A percentile compares a stretch with the other conserved stretches of the same genome.
Evolutionary conservation across 2,888 invertebrate species (phyloP).

Genomic region (Drosophila picticornis): DNA sequence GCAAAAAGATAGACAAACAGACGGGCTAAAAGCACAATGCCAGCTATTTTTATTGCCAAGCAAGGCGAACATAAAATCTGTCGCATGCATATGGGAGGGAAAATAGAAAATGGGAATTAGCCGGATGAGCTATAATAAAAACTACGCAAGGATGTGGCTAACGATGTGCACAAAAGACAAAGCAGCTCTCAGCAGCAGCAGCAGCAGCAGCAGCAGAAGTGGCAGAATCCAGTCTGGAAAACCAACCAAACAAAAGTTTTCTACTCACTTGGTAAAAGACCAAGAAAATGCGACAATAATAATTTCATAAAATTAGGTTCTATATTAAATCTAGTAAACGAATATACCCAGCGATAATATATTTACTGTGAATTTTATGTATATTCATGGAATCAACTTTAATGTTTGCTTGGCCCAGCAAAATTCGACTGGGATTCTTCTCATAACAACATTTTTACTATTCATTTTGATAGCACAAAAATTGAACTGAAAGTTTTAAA

Average conservation of each 20-base stretch:
- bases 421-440: background rate
- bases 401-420: background rate
- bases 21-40: conserved; percentile 66
- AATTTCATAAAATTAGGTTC: conserved; percentile 19
- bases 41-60: conserved; percentile 74
- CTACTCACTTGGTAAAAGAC: conserved; percentile 11
- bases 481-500: background rate
- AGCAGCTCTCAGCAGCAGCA: conserved; percentile 31
- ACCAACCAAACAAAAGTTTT: conserved; percentile 17
- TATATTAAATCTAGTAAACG: conserved; percentile 14
- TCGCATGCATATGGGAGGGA: conserved; percentile 64
- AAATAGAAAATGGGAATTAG: conserved; percentile 43
- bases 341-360: conserved; percentile 1
- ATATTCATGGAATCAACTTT: background rate
- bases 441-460: background rate
- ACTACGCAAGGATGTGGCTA: conserved; percentile 77
- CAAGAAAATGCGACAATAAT: conserved; percentile 28
- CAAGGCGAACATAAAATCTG: conserved; percentile 73
- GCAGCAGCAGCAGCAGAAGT: conserved; percentile 11
- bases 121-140: conserved; percentile 70
- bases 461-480: background rate
- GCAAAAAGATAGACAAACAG: conserved; percentile 40
- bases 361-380: background rate
- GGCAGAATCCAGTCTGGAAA: conserved; percentile 6
- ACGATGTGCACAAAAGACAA: conserved; percentile 71